A percentile compares a stretch with the other conserved stretches of the same genome.
Conservation (phyloP, 2,113 vertebrate species). For the Jacana jacana region DNA sequence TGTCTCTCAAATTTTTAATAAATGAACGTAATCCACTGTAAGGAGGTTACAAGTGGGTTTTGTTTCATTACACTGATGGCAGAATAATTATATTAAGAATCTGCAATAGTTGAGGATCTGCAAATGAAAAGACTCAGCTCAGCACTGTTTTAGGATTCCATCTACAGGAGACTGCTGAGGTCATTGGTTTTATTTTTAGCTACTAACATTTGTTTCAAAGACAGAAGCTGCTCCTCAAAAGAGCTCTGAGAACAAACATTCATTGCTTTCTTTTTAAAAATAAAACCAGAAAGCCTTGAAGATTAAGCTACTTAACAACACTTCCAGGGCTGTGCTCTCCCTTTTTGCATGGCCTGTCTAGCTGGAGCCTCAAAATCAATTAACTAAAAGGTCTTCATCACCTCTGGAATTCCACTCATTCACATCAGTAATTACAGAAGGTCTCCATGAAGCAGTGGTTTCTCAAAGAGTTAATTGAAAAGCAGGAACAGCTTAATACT, state of each 20-base stretch:
- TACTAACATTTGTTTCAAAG: slow-evolving; percentile 7
- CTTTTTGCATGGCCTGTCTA: not conserved
- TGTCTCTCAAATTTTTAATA: not conserved
- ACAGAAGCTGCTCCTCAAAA: slow-evolving; percentile 19
- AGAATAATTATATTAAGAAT: slow-evolving; percentile 8
- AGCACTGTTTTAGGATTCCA: not conserved
- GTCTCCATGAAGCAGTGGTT: slow-evolving; percentile 11
- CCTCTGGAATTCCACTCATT: slow-evolving; percentile 35
- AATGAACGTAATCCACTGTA: not conserved
- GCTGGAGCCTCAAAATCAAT: slow-evolving; percentile 42
- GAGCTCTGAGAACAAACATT: slow-evolving; percentile 4
- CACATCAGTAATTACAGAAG: slow-evolving; percentile 44
- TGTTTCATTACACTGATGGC: not conserved
- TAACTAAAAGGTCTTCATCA: slow-evolving; percentile 45
- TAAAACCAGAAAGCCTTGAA: slow-evolving; percentile 21
- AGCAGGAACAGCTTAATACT: slow-evolving; percentile 20
- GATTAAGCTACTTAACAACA: slow-evolving; percentile 40
- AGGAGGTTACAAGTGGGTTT: not conserved
- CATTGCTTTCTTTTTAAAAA: slow-evolving; percentile 6
- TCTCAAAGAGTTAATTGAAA: slow-evolving; percentile 64
- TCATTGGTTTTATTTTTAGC: slow-evolving; percentile 29
- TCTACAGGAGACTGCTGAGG: not conserved
- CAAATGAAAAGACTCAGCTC: not conserved
- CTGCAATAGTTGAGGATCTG: not conserved
- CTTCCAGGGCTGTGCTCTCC: not conserved